Conservation (phyloP, 1,140 invertebrate species). For the Caerostris darwini region DNA sequence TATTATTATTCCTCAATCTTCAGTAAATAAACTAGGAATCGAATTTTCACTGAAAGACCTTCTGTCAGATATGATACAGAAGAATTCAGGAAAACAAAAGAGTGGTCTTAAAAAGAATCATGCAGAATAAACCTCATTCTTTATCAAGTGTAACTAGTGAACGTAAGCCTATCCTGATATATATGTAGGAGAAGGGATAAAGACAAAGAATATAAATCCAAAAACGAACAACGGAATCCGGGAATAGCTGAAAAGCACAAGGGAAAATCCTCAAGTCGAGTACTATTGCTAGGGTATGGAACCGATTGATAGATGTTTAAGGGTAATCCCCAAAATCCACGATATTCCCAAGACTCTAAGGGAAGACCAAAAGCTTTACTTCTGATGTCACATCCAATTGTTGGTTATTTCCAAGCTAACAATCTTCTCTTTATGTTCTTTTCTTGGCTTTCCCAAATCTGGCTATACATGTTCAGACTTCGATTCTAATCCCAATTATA, state of each 20-base stretch:
- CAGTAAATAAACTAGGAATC: no score
- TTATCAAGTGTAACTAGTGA: constrained; percentile 33
- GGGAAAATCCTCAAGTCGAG: constrained; percentile 38
- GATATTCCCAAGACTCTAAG: constrained; percentile 42
- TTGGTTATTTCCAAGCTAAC: constrained; percentile 43
- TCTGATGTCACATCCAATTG: constrained; percentile 55
- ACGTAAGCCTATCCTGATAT: constrained; percentile 18
- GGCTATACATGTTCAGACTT: neutral
- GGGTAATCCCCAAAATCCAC: constrained; percentile 46
- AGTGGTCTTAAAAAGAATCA: neutral
- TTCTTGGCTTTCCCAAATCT: constrained; percentile 14
- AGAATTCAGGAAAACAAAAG: neutral
- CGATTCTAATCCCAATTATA: constrained; percentile 26
- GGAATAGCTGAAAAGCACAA: constrained; percentile 44
- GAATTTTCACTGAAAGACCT: no score
- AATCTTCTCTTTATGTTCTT: constrained; percentile 24
- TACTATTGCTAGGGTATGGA: constrained; percentile 29
- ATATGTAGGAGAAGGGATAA: constrained; percentile 41
- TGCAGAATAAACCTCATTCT: constrained; percentile 12
- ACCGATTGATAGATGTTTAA: constrained; percentile 55
- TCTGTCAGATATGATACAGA: neutral
- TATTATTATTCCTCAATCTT: no score
- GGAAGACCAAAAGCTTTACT: constrained; percentile 41
- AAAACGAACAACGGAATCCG: constrained; percentile 18
- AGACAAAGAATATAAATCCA: constrained; percentile 44